These are phyloP conservation scores for Gorilla gorilla DNA, from an alignment of 2,113 vertebrate genomes.

Conservation along the genomic window DNA sequence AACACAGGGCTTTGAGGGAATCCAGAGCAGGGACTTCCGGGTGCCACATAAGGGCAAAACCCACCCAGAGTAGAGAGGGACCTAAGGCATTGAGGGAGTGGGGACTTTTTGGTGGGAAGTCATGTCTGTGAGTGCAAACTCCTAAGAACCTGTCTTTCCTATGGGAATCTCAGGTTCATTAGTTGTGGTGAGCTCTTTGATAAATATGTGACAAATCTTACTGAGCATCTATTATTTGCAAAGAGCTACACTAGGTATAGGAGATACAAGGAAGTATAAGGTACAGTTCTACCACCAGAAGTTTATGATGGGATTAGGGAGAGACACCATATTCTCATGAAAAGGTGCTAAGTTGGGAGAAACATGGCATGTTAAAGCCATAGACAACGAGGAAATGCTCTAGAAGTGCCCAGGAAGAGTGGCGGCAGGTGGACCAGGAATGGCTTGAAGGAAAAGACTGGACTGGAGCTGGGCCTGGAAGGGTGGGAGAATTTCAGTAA, in stretches of 20 bases:
- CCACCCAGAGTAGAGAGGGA: neutral
- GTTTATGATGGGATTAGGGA: neutral
- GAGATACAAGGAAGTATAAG: neutral
- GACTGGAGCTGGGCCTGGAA: neutral
- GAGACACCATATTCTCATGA: neutral
- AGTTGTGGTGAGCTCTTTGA: neutral
- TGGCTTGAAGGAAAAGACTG: neutral
- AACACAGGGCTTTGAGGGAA: neutral
- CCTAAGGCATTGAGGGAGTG: neutral
- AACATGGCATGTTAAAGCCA: neutral
- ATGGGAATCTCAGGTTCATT: neutral
- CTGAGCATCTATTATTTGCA: neutral
- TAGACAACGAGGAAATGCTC: neutral
- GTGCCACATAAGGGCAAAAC: neutral
- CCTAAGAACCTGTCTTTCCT: neutral
- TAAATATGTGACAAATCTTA: neutral
- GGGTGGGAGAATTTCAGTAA: neutral
- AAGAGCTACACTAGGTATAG: neutral
- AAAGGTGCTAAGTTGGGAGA: neutral
- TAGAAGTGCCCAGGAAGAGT: neutral
- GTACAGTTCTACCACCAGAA: neutral
- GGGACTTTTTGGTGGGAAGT: neutral
- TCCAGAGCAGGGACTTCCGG: neutral
- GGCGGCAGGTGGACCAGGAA: neutral
- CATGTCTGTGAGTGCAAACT: neutral